phyloP scores from a whole-genome alignment of 2,888 invertebrate genomes.

The Agrypnus murinus region DNA sequence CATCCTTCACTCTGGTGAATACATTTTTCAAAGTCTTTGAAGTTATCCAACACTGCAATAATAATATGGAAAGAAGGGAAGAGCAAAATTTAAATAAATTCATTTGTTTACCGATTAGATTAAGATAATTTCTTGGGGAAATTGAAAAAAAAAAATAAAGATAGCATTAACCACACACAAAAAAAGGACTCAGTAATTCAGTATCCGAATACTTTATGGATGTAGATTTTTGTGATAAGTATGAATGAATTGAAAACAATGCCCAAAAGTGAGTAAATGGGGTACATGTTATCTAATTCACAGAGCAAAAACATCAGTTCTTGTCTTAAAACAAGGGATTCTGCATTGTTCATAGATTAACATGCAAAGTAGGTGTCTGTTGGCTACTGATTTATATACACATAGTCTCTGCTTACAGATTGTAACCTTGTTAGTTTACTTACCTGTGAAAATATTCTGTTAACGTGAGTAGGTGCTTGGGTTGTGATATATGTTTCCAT shows the following conservation, averaged over 20 bases:
- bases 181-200: not conserved
- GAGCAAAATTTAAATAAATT: too few species aligned
- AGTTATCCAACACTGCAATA: too few species aligned
- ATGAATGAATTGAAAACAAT: constrained; percentile 35
- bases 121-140: too few species aligned
- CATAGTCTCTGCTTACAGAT: constrained; percentile 26
- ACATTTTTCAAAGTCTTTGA: too few species aligned
- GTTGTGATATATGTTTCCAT: constrained; percentile 21
- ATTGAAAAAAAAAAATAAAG: too few species aligned
- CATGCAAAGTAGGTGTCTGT: constrained; percentile 39
- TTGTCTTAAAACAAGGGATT: constrained; percentile 33
- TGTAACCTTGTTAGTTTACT: constrained; percentile 41
- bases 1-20: too few species aligned
- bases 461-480: constrained; percentile 25
- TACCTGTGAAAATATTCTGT: constrained; percentile 36
- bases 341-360: constrained; percentile 40
- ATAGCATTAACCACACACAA: too few species aligned
- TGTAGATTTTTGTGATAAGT: not conserved
- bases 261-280: constrained; percentile 24
- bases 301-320: constrained; percentile 29
- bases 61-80: too few species aligned
- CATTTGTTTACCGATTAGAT: too few species aligned
- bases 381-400: constrained; percentile 35
- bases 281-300: constrained; percentile 32
- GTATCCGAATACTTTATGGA: not conserved